Evolutionary conservation across 2,113 vertebrate species (phyloP).

Genomic region (Panurus biarmicus): DNA sequence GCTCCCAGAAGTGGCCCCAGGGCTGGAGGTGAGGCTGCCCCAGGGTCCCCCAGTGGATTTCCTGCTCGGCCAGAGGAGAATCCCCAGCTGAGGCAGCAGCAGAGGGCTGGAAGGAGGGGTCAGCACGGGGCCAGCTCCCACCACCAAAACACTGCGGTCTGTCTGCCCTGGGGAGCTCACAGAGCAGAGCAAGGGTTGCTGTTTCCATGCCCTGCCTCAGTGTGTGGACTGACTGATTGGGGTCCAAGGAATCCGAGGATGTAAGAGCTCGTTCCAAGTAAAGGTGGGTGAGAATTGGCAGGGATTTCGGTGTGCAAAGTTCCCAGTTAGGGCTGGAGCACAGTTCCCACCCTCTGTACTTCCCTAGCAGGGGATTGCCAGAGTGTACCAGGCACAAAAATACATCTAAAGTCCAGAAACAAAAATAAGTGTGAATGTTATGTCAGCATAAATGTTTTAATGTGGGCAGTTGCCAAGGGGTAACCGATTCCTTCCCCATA

Average conservation of each 20-base stretch:
- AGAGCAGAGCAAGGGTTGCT: neutral
- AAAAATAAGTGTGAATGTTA: conserved; percentile 3
- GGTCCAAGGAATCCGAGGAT: neutral
- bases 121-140: neutral
- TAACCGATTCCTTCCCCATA: neutral
- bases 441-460: neutral
- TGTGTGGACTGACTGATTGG: neutral
- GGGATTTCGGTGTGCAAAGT: neutral
- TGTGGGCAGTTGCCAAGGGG: neutral
- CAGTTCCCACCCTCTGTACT: neutral
- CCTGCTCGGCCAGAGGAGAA: neutral
- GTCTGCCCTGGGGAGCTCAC: neutral
- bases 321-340: neutral
- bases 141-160: neutral
- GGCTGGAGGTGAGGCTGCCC: rapidly evolving
- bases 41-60: neutral
- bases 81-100: neutral
- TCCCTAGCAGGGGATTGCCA: neutral
- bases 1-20: neutral
- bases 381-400: neutral
- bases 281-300: neutral
- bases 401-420: neutral
- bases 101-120: neutral
- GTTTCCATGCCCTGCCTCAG: neutral
- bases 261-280: neutral